phyloP scores from a whole-genome alignment of 2,888 invertebrate genomes.

The Biston betularia region DNA sequence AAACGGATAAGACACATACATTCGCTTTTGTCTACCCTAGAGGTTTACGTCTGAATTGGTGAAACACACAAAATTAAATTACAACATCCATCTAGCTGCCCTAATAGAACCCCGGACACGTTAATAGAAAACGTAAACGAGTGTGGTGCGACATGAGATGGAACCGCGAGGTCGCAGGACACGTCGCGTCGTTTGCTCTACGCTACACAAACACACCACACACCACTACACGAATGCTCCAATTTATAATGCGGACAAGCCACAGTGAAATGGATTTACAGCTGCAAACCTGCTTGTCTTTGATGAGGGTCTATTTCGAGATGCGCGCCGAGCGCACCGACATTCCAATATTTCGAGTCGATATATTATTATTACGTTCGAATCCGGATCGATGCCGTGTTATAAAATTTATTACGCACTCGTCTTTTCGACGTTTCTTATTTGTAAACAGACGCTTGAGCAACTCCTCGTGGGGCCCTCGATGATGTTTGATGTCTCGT shows the following conservation, averaged over 20 bases:
- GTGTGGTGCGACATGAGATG: conserved; percentile 69
- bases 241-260: conserved; percentile 85
- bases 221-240: conserved; percentile 61
- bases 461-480: conserved; percentile 67
- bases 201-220: conserved; percentile 55
- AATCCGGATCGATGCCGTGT: conserved; percentile 81
- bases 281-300: conserved; percentile 86
- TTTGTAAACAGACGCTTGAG: conserved; percentile 83
- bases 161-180: conserved; percentile 67
- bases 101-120: conserved; percentile 75
- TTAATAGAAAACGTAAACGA: conserved; percentile 81
- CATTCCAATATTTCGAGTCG: conserved; percentile 83
- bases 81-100: conserved; percentile 72
- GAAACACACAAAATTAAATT: conserved; percentile 72
- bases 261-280: conserved; percentile 86
- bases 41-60: conserved; percentile 61
- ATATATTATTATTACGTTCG: conserved; percentile 85
- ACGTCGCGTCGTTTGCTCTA: conserved; percentile 51
- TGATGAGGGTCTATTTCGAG: conserved; percentile 85
- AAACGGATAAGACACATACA: conserved; percentile 30
- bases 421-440: conserved; percentile 79
- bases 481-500: conserved; percentile 84
- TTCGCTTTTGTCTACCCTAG: conserved; percentile 43
- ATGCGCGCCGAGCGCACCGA: conserved; percentile 80
- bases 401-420: conserved; percentile 85